Evolutionary conservation across 2,797 vertebrate species (phyloP), one percentile per base, ranked within the genome.

Genomic region (Triplophysa bombifrons): DNA sequence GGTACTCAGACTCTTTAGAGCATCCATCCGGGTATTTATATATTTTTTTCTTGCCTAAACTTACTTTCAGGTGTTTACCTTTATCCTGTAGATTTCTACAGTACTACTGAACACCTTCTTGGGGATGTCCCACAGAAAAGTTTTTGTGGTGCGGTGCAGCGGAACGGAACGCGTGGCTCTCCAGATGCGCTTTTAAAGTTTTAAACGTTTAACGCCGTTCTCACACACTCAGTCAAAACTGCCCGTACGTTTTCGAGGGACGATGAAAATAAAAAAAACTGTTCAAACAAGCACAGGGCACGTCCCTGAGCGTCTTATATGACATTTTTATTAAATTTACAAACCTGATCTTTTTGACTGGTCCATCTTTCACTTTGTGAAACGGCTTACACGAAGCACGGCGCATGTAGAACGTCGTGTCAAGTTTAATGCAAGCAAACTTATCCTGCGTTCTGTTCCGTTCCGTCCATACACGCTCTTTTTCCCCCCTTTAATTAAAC

Each of bases 1-100:
- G 94, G 94, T 95, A 96, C 93, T 94, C 93, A 90, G 93, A 94
- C 91, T 92, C 88, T 88, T 94, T 95, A 91, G 93, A 94, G 93
- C 93, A 94, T 88, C 93, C 93, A 88, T 95, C 94, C 90, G 94
- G 95, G 94, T 95, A 95, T 89, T 92, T 91, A 92, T 90, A 86
- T 44, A 71, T 81, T 81, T 60, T 55, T 72, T 71, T 84, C 65
- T 74, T 41, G 13, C 81, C 48, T 74, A 72, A 83, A 68, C 61
- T 80, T 84, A 48, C 50, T 66, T 60, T 53, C 17, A 51, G 17
- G 41, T 48, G 25, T 50, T 55, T 27, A 66, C 69, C 66, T 78
- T 72, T 38, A 34, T 64, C 67, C 13, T 79, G 74, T 51, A 48
- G 13, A 13, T 25, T 65, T 51, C 14, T 13, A 58, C 60, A 17